phyloP scores from a whole-genome alignment of 2,113 vertebrate species.

The Aramus guarauna region DNA sequence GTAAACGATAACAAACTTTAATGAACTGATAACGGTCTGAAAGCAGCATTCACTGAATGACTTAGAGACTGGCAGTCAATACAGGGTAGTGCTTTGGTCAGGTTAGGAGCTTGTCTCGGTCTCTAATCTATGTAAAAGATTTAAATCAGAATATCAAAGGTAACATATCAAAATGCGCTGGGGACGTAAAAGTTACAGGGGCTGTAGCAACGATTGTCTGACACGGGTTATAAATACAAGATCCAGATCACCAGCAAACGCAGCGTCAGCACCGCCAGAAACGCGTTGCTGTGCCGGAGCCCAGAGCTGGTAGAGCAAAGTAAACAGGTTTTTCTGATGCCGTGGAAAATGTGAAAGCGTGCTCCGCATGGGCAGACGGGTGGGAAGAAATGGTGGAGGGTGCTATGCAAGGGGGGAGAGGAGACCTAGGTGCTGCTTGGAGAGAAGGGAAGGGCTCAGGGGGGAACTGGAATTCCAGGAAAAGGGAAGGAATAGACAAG shows the following conservation, averaged over 20 bases:
- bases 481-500: background rate
- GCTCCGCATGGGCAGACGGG: background rate
- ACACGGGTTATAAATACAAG: background rate
- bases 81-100: background rate
- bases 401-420: fast-evolving
- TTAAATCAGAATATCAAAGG: conserved; percentile 61
- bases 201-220: background rate
- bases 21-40: conserved; percentile 61
- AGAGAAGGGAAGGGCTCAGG: background rate
- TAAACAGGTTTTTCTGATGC: background rate
- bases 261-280: conserved; percentile 14
- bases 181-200: background rate
- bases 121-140: conserved; percentile 59
- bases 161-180: background rate
- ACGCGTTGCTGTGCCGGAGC: background rate
- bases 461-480: background rate
- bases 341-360: background rate
- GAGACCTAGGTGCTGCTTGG: background rate
- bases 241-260: conserved; percentile 16
- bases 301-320: background rate
- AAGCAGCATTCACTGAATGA: background rate
- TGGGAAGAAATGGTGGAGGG: background rate
- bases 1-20: conserved; percentile 58
- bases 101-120: conserved; percentile 37
- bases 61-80: conserved; percentile 19